phyloP scores from a whole-genome alignment of 2,888 invertebrate species.

The Dione juno region DNA sequence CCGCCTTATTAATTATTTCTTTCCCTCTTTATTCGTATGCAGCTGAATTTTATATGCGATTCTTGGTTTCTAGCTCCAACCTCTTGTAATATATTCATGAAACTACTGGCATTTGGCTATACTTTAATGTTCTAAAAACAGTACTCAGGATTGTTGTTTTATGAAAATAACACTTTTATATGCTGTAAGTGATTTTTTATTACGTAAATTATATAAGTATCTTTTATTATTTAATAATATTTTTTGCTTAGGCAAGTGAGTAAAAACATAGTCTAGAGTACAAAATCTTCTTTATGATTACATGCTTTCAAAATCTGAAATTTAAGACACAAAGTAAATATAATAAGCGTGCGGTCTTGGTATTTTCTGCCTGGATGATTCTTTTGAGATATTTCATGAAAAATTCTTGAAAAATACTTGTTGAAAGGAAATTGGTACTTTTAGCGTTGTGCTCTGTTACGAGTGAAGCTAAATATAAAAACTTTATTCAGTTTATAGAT shows the following conservation, averaged over 20 bases:
- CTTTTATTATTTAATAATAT: background rate
- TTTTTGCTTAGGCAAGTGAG: background rate
- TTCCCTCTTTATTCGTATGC: conserved; percentile 15
- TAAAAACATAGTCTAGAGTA: background rate
- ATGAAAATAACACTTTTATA: too few species aligned
- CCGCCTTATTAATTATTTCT: conserved; percentile 12
- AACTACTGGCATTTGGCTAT: background rate
- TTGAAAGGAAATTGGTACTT: conserved; percentile 31
- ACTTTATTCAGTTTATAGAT: background rate
- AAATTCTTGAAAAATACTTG: conserved; percentile 23
- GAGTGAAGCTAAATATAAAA: background rate
- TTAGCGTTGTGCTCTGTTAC: conserved; percentile 17
- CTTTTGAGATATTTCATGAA: conserved; percentile 28
- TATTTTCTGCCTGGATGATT: conserved; percentile 31
- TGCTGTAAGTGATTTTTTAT: too few species aligned
- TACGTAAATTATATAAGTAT: too few species aligned
- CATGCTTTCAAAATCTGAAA: background rate
- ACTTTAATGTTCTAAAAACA: background rate
- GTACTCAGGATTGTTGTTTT: too few species aligned
- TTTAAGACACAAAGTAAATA: conserved; percentile 29
- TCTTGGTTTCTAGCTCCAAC: background rate
- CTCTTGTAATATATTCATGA: conserved; percentile 21
- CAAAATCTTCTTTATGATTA: conserved; percentile 19
- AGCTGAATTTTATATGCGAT: conserved; percentile 16
- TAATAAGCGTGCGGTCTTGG: conserved; percentile 17